Evolutionary conservation across 2,888 invertebrate species (phyloP), one percentile per base, ranked within the genome.

Genomic region (Heliconius ethilla): DNA sequence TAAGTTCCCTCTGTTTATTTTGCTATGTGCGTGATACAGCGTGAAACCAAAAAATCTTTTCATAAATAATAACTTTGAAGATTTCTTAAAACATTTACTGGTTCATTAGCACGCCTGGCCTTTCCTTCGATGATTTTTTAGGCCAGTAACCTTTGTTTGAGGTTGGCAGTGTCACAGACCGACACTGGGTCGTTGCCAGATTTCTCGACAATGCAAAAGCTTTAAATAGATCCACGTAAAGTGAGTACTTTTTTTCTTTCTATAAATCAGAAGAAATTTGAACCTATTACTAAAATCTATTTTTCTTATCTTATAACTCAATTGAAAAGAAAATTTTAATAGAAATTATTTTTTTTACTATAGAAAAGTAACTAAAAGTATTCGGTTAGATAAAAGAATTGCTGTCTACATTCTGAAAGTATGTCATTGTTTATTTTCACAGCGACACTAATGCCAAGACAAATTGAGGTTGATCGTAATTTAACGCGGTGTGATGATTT

Each of bases 91-190:
- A 78, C 78, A 77, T 81, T 80, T 76, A 79, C 27, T 78, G 80
- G 84, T 84, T 84, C 84, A 86, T 87, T 85, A 87, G 86, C 84
- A 83, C 82, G 78, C 79, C 83, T 85, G 87, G 86, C 83, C 85
- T 89, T 88, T 88, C 84, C 84, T 85, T 87, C 85, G 84, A 76
- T 85, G 84, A 85, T 87, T 91, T 91, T 93, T 91, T 92, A 87
- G 92, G 91, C 87, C 91, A 89, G 85, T 92, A 90, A 92, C 93
- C 93, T 92, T 88, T 92, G 89, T 91, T 63, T 91, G 88, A 89
- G 90, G 91, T 92, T 93, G 93, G 93, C 93, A 90, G 90, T 92
- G 91, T 91, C 92, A 90, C 91, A 88, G 86, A 84, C 83, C 84
- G 83, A 75, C 80, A 83, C 89, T 94, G 93, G 94, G 91, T 84